Evolutionary conservation across 2,888 invertebrate genomes (phyloP).

Genomic region (Muschampia plurimacula): DNA sequence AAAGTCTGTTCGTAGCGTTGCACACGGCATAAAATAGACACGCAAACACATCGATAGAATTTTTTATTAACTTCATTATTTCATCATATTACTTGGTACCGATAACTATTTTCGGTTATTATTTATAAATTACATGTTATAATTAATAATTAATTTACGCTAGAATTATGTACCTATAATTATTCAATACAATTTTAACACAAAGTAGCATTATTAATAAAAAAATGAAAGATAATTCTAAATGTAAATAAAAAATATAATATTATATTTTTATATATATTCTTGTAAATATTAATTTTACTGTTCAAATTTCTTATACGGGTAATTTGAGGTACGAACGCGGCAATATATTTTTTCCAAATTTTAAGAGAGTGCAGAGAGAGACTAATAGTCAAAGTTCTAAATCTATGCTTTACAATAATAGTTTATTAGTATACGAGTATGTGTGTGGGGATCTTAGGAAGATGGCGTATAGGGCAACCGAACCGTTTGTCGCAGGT

Average conservation of each 20-base stretch:
- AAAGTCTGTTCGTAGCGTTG: conserved; percentile 14
- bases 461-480: conserved; percentile 69
- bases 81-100: neutral
- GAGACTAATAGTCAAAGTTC: too few species aligned
- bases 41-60: neutral
- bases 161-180: too few species aligned
- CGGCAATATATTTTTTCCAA: neutral
- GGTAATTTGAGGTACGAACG: neutral
- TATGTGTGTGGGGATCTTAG: too few species aligned
- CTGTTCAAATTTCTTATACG: too few species aligned
- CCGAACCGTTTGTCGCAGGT: conserved; percentile 55
- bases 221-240: neutral
- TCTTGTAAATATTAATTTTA: too few species aligned
- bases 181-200: neutral
- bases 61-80: neutral
- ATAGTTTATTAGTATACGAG: too few species aligned
- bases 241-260: neutral
- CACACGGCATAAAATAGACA: conserved; percentile 1
- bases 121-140: too few species aligned
- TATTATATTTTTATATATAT: neutral
- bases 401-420: too few species aligned
- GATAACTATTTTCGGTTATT: neutral
- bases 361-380: conserved; percentile 52
- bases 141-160: too few species aligned
- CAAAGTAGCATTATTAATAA: neutral